These are phyloP conservation scores for Fukomys damarensis DNA, from an alignment of 2,113 vertebrate genomes.

Conservation along the genomic window DNA sequence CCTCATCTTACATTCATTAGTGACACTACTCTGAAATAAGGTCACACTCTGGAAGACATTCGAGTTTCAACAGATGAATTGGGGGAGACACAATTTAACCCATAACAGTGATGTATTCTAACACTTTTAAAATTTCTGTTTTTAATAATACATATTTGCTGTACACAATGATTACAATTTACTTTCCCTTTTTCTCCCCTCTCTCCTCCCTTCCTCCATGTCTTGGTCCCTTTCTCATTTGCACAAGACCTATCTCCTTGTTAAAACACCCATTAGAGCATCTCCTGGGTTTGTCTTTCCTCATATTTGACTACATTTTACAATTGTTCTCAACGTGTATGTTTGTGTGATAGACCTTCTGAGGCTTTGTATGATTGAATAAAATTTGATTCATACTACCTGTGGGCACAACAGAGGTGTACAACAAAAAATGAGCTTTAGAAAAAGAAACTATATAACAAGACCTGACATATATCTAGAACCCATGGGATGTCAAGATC, in stretches of 20 bases:
- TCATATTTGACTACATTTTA: background rate
- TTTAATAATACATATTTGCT: background rate
- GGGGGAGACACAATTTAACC: background rate
- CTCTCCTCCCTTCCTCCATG: background rate
- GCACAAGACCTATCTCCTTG: background rate
- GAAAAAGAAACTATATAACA: constrained; percentile 7
- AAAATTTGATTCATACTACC: constrained; percentile 21
- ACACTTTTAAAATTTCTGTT: background rate
- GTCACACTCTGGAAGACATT: background rate
- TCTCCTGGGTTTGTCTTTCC: background rate
- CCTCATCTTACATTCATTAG: background rate
- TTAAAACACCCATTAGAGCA: background rate
- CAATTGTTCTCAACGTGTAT: background rate
- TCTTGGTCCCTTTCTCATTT: background rate
- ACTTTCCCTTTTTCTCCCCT: background rate
- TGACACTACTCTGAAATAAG: background rate
- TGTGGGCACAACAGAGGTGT: background rate
- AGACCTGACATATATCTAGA: background rate
- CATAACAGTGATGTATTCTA: background rate
- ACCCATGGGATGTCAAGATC: background rate
- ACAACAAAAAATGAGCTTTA: constrained; percentile 12
- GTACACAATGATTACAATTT: background rate
- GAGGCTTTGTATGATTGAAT: background rate
- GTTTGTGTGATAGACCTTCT: background rate
- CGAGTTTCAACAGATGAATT: background rate